Evolutionary conservation across 2,797 vertebrate species (phyloP).

Genomic region (Gymnothorax reevesii): DNA sequence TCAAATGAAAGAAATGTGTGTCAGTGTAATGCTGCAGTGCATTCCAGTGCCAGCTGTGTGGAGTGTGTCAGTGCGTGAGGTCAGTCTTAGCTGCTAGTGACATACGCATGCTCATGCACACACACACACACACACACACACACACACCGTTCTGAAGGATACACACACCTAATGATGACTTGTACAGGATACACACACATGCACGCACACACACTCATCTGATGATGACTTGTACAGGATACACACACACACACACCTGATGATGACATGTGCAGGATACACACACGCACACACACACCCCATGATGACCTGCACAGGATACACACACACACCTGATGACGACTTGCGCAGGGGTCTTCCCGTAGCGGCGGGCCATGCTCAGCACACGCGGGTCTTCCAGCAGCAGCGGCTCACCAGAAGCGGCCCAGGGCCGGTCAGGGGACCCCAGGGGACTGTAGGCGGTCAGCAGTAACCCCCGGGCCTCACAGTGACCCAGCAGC

Average conservation of each 20-base stretch:
- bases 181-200: too few species aligned
- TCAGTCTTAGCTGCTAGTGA: background rate
- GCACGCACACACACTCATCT: too few species aligned
- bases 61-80: background rate
- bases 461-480: constrained; percentile 58
- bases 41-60: background rate
- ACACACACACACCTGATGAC: constrained; percentile 64
- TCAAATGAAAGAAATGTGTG: background rate
- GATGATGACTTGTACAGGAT: too few species aligned
- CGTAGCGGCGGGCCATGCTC: constrained; percentile 55
- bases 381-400: constrained; percentile 64
- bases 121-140: too few species aligned
- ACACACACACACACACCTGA: too few species aligned
- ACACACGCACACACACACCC: constrained; percentile 48
- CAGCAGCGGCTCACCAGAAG: constrained; percentile 61
- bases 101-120: too few species aligned
- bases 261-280: too few species aligned
- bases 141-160: too few species aligned
- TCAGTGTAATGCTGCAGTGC: background rate
- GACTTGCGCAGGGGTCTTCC: constrained; percentile 69
- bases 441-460: constrained; percentile 77
- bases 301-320: constrained; percentile 71
- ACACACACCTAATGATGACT: too few species aligned
- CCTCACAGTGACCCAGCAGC: constrained; percentile 67
- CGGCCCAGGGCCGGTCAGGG: constrained; percentile 73